Base-by-base conservation (phyloP, 1,140 invertebrate genomes). In the Danaus plexippus region DNA sequence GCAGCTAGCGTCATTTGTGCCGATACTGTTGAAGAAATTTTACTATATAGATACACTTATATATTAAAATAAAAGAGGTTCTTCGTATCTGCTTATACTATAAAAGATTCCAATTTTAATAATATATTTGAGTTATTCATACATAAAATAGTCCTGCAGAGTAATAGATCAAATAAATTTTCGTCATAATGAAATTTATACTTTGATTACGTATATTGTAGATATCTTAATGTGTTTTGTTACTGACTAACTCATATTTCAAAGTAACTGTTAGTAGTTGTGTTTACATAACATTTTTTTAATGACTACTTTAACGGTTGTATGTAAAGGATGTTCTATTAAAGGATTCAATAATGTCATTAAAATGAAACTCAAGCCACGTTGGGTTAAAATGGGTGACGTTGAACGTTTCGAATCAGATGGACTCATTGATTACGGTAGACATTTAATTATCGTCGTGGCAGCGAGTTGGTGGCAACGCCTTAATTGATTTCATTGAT, bases 1-100 rank as follows among this genome's bases (percentile, higher is more conserved):
- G 91, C 90, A 43, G 90, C 90, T 55, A 96, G 74, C 11, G 92
- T 92, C 97, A 98, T 98, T 66, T 93, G 89, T 53, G 94, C 92
- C 13, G 95, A 95, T 76, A 97, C 93, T 96, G 89, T 52, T 32
- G 89, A 88, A 73, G 66, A 84, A 69, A 85, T 52, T 54, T 47
- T 43, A 46, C 9, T 13, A 47, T 13, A 11, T 32, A 32, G 22
- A 32, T 32, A 32, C 22, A 32, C 7, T 32, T 2, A 32, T 6
- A 32, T 32, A 32, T 32, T 32, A 32, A 32, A 22, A 32, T 32
- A 32, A 32, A 32, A 32, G 0, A 32, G 6, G 22, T 32, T 32
- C 1, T 3, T 32, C 22, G 22, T 4, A 32, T 1, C 22, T 32
- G 22, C 22, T 32, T 32, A 32, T 32, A 4, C 0, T 32, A 32